A percentile compares a stretch with the other conserved stretches of the same genome.
Evolutionary conservation across 1,140 invertebrate species (phyloP).

Genomic region (Spodoptera frugiperda): DNA sequence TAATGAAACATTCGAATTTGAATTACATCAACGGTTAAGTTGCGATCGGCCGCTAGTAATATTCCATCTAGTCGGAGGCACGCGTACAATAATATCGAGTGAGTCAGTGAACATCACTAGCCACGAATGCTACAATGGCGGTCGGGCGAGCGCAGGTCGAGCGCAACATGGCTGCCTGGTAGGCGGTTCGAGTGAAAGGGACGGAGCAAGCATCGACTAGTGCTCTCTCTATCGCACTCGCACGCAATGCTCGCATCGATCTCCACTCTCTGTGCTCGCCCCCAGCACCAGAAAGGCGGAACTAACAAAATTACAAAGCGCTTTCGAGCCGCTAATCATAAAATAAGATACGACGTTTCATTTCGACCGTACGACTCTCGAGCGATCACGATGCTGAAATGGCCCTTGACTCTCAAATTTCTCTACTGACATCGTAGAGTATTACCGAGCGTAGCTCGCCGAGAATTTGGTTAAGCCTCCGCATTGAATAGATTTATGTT

Average conservation of each 20-base stretch:
- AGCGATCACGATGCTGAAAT: slow-evolving; percentile 84
- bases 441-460: slow-evolving; percentile 72
- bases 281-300: slow-evolving; percentile 86
- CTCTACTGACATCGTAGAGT: slow-evolving; percentile 80
- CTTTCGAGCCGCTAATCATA: slow-evolving; percentile 86
- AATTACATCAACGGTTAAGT: background rate
- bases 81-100: slow-evolving; percentile 60
- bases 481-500: slow-evolving; percentile 22
- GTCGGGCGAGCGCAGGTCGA: slow-evolving; percentile 84
- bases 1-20: slow-evolving; percentile 16
- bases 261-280: slow-evolving; percentile 82
- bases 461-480: slow-evolving; percentile 62
- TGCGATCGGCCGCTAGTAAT: slow-evolving; percentile 11
- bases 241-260: slow-evolving; percentile 83
- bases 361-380: slow-evolving; percentile 84
- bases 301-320: slow-evolving; percentile 86
- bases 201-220: slow-evolving; percentile 65
- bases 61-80: slow-evolving; percentile 18
- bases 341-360: slow-evolving; percentile 87
- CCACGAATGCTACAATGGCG: slow-evolving; percentile 83
- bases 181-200: slow-evolving; percentile 82
- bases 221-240: slow-evolving; percentile 75
- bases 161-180: slow-evolving; percentile 85
- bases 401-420: slow-evolving; percentile 85
- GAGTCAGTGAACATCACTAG: slow-evolving; percentile 79